phyloP scores from a whole-genome alignment of 2,113 vertebrate species.

The Alligator mississippiensis region DNA sequence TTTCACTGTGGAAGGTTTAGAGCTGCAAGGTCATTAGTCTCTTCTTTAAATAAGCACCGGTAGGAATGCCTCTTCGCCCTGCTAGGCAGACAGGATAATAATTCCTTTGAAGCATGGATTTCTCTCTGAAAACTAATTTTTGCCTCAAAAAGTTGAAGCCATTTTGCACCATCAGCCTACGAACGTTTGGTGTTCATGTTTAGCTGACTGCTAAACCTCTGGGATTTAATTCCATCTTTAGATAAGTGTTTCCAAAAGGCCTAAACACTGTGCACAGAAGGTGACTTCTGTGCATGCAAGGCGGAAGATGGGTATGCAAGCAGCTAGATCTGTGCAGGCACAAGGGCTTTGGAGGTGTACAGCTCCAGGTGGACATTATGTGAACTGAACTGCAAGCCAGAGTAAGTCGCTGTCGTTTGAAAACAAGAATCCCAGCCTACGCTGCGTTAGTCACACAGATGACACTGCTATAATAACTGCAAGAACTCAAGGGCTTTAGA shows the following conservation, averaged over 20 bases:
- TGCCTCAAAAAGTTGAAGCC: not conserved
- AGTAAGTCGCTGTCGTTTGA: rapidly evolving
- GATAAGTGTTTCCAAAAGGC: not conserved
- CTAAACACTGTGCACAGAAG: not conserved
- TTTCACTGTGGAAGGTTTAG: not conserved
- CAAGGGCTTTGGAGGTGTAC: not conserved
- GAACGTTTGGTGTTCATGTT: rapidly evolving
- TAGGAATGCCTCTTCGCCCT: not conserved
- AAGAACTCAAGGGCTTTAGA: not conserved
- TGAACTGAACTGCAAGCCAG: not conserved
- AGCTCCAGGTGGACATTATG: not conserved
- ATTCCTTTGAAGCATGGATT: not conserved
- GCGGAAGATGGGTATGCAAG: not conserved
- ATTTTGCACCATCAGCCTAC: not conserved
- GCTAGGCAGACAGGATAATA: not conserved
- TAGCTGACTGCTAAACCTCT: not conserved
- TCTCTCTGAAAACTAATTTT: not conserved
- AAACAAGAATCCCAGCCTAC: not conserved
- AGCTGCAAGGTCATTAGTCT: rapidly evolving
- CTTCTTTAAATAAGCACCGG: not conserved
- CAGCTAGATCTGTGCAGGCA: not conserved
- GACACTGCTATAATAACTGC: not conserved
- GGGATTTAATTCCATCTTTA: not conserved
- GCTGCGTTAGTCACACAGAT: not conserved
- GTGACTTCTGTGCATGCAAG: rapidly evolving